Evolutionary conservation across 2,113 vertebrate species (phyloP).

Genomic region (Sarotherodon lohbergeri): DNA sequence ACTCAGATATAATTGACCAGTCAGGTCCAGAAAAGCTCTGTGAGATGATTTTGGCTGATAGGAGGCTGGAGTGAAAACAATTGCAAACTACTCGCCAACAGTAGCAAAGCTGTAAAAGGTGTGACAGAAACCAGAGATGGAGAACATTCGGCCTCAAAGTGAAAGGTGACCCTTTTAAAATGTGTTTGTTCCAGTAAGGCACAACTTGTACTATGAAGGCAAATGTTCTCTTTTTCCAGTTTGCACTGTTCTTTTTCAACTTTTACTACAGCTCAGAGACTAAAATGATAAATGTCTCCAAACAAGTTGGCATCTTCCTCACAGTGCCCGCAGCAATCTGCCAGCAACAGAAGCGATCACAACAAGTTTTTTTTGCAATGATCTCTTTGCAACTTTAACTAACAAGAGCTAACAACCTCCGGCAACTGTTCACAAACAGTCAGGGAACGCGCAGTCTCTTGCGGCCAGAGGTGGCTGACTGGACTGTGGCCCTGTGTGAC

Average conservation of each 20-base stretch:
- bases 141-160: not conserved
- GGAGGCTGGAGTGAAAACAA: not conserved
- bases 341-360: not conserved
- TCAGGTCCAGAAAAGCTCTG: not conserved
- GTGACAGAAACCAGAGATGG: not conserved
- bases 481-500: not conserved
- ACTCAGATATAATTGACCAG: not conserved
- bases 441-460: accelerated
- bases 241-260: not conserved
- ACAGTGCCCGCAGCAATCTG: not conserved
- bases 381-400: not conserved
- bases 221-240: not conserved
- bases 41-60: not conserved
- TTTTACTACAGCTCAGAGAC: not conserved
- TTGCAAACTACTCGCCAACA: not conserved
- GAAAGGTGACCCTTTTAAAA: not conserved
- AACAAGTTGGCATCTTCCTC: not conserved
- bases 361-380: not conserved
- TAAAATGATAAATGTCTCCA: not conserved
- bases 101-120: not conserved
- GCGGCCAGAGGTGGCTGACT: not conserved
- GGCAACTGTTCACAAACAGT: not conserved
- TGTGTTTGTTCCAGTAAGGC: not conserved
- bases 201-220: not conserved
- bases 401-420: not conserved